A percentile compares a stretch with the other conserved stretches of the same genome.
These are phyloP conservation scores for Drosophila tripunctata DNA, from an alignment of 2,888 invertebrate genomes.

Conservation along the genomic window DNA sequence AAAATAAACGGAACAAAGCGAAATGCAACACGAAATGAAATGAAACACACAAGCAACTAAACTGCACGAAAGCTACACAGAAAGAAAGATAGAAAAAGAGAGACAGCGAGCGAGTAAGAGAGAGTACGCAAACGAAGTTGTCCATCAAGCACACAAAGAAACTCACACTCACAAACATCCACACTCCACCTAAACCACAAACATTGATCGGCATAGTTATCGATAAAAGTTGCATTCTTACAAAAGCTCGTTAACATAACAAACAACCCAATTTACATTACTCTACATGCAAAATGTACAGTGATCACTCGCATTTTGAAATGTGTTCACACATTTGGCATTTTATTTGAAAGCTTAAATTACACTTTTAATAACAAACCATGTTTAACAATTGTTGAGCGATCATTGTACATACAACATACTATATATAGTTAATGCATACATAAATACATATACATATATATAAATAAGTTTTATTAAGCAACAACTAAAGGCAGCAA, in stretches of 20 bases:
- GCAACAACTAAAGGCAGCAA: constrained; percentile 25
- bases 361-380: too few relatives aligned
- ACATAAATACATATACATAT: constrained; percentile 20
- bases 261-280: constrained; percentile 10
- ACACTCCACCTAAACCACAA: constrained; percentile 2
- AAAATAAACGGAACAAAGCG: background rate
- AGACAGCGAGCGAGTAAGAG: background rate
- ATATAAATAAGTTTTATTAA: constrained; percentile 42
- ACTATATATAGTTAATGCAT: too few relatives aligned
- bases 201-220: constrained; percentile 42
- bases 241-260: constrained; percentile 45
- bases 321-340: background rate
- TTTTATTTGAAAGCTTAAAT: background rate
- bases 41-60: constrained; percentile 7
- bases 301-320: background rate
- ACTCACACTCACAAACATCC: constrained; percentile 10
- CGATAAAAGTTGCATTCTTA: constrained; percentile 40
- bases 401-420: constrained; percentile 10
- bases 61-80: background rate
- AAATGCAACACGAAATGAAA: background rate
- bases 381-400: too few relatives aligned
- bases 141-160: constrained; percentile 24
- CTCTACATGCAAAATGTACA: background rate
- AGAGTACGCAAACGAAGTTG: constrained; percentile 33
- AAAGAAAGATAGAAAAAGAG: background rate